Evolutionary conservation across 2,797 vertebrate species (phyloP), one percentile per base, ranked within the genome.

Genomic region (Rhinogobio ventralis): DNA sequence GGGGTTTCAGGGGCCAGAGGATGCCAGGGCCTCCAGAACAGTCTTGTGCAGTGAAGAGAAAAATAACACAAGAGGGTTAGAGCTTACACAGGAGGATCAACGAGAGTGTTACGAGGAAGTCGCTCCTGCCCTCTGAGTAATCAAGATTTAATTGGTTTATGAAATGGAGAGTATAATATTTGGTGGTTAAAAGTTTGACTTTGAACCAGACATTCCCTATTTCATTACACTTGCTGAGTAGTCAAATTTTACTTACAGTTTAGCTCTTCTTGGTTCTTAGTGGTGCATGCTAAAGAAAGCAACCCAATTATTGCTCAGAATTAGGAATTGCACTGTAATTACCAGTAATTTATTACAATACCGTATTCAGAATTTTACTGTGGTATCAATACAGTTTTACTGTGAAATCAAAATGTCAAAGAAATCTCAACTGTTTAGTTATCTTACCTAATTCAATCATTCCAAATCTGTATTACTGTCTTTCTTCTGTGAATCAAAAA

Each of bases 11-110:
- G 78, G 84, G 62, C 79, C n/a, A 25, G 53, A 73, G 57, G 46
- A 79, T 55, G 76, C 88, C 83, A 91, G 69, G 64, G 87, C 76
- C 28, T 74, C 73, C 85, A 86, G 53, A 82, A 83, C 57, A 64
- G 83, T 89, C 78, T 51, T 77, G 66, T 81, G 83, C 39, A 55
- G 64, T 86, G 53, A 85, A 57, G 69, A 89, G 86, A 84, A 73
- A 66, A 23, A 87, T 15, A 79, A 68, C 30, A 72, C 45, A 36
- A 71, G 53, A 85, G 23, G 23, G 83, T 74, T 28, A 80, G 80
- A 77, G 83, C 67, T 81, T 77, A 81, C 67, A 28, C 25, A 75
- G 77, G 28, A 81, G 82, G 57, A 69, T 80, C 74, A 84, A 45
- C 13, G 5, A 75, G 60, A 49, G 79, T 83, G 76, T 86, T 80